A percentile compares a stretch with the other conserved stretches of the same genome.
Conservation (phyloP, 2,888 invertebrate species). For the Tolmerus cingulatus region DNA sequence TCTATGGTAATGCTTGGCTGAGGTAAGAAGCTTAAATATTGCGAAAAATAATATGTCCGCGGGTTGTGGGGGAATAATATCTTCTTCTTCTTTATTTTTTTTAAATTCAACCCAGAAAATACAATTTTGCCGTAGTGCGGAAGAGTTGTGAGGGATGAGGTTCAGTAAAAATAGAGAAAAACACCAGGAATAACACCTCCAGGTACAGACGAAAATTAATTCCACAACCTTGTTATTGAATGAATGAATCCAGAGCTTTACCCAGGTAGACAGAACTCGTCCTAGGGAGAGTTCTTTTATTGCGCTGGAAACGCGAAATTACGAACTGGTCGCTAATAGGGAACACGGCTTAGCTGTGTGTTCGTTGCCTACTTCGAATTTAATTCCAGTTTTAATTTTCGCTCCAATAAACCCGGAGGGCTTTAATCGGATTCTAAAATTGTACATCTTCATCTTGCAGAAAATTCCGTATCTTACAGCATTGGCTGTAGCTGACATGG, state of each 20-base stretch:
- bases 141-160: not conserved
- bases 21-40: conserved; percentile 8
- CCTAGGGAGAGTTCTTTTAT: not conserved
- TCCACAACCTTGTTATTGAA: not conserved
- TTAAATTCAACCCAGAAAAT: not conserved
- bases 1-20: conserved; percentile 5
- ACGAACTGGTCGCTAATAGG: not conserved
- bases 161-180: not conserved
- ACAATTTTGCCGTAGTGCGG: conserved; percentile 3
- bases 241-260: not conserved
- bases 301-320: not conserved
- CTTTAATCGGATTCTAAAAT: not conserved
- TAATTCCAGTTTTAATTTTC: conserved; percentile 33
- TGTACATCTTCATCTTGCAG: conserved; percentile 52
- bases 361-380: not conserved
- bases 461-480: conserved; percentile 60
- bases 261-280: not conserved
- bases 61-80: not conserved
- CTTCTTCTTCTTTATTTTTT: not conserved
- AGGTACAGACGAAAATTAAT: conserved; percentile 9
- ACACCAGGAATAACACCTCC: not conserved
- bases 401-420: not conserved
- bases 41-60: not conserved
- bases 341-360: not conserved
- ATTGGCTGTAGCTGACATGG: conserved; percentile 63